Conservation (phyloP, 1,140 invertebrate genomes). For the Grapholita molesta region DNA sequence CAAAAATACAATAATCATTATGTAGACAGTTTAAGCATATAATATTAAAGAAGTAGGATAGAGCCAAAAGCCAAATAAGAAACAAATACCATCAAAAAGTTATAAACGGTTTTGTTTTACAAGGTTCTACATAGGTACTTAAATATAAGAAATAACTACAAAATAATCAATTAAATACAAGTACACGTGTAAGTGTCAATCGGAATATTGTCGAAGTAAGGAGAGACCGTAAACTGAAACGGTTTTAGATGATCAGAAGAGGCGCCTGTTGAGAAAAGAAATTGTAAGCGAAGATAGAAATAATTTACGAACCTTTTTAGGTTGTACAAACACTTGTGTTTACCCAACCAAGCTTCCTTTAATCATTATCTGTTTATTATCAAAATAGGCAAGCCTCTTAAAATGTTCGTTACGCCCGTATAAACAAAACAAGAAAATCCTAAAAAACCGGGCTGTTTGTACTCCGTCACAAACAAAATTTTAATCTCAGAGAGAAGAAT, state of each 20-base stretch:
- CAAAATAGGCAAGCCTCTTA: background rate
- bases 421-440: constrained; percentile 7
- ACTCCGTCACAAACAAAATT: background rate
- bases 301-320: background rate
- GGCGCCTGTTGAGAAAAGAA: background rate
- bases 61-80: no score
- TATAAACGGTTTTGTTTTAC: no score
- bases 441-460: background rate
- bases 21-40: no score
- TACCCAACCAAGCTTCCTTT: background rate
- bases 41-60: no score
- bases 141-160: no score
- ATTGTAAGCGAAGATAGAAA: background rate
- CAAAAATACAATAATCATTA: no score
- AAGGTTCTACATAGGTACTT: no score
- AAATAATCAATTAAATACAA: no score
- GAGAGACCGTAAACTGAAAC: no score
- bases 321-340: background rate
- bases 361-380: background rate
- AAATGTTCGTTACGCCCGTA: background rate
- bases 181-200: no score
- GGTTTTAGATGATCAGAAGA: background rate
- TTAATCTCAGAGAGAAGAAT: background rate
- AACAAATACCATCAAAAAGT: no score
- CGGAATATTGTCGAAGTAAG: no score